Base-by-base conservation (phyloP, 2,797 vertebrate species). In the Odontamblyopus lacepedii region DNA sequence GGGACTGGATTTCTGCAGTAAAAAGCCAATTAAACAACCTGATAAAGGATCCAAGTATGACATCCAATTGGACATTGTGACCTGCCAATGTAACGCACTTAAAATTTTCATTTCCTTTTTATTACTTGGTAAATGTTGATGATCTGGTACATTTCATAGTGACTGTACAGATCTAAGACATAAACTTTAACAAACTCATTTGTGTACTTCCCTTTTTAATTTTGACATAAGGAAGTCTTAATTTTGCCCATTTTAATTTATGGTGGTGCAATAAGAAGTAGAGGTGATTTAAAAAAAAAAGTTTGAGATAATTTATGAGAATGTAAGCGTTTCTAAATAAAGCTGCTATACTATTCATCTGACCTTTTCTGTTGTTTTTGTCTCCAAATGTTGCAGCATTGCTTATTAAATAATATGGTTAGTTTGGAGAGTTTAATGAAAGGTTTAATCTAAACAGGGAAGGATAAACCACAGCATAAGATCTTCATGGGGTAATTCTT, bases 281-380 rank as follows among this genome's bases (percentile, higher is more conserved):
- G 63, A 51, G 86, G 77, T 89, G 80, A 78, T 87, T 76, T 85
- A 86, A 60, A 85, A 72, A 60, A 85, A 72, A 78, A 60, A 85
- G 71, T 84, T 83, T 90, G 85, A 85, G 71, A 73, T 89, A 90
- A 92, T 90, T 92, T 91, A 91, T 92, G 89, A 94, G 92, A 94
- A 93, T 94, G 91, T 94, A 87, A 89, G 87, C 63, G 68, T 93
- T 95, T 95, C 84, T 92, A 92, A 94, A 94, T 94, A 94, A 95
- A 95, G 90, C 89, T 94, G 92, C 89, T 92, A 88, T 81, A 74
- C 85, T 91, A 83, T 80, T 73, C 66, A 26, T 83, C 72, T 66
- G 87, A 76, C 68, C 79, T 72, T 72, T 74, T 71, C 70, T 66
- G 76, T 82, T 60, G 15, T 83, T 87, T 68, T 82, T n/a, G 19